Conservation (phyloP, 1,140 invertebrate genomes). For the Bombus waltoni region DNA sequence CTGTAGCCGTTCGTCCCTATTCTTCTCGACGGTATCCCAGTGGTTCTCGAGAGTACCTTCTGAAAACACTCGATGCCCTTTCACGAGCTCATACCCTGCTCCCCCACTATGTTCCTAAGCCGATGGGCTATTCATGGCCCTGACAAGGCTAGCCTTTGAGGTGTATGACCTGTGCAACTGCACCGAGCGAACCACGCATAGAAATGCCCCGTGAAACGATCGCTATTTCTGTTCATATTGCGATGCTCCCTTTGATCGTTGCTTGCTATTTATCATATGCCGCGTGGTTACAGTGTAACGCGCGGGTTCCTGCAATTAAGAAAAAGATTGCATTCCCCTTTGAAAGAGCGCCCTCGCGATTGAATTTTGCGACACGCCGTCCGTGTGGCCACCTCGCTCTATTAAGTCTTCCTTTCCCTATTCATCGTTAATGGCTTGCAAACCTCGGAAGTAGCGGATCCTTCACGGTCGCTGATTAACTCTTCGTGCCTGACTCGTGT, state of each 20-base stretch:
- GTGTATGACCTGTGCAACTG: constrained; percentile 65
- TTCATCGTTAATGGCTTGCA: not conserved
- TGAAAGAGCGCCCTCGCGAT: not conserved
- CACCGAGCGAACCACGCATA: constrained; percentile 39
- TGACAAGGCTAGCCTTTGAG: constrained; percentile 60
- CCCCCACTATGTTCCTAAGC: constrained; percentile 36
- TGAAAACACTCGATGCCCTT: constrained; percentile 61
- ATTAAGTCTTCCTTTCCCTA: not conserved
- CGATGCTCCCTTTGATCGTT: constrained; percentile 35
- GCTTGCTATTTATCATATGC: constrained; percentile 22
- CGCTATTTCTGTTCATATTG: constrained; percentile 41
- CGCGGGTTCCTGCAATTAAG: constrained; percentile 13
- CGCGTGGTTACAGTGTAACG: constrained; percentile 1
- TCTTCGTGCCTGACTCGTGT: not conserved
- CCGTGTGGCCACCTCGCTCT: not conserved
- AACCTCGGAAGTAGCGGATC: not conserved
- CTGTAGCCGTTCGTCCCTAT: constrained; percentile 27
- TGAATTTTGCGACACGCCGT: not conserved
- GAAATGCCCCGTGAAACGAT: constrained; percentile 50
- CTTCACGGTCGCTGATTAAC: constrained; percentile 11
- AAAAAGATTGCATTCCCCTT: not conserved
- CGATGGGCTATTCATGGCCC: constrained; percentile 67
- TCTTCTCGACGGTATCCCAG: constrained; percentile 37
- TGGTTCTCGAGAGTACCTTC: constrained; percentile 29
- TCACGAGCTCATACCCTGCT: constrained; percentile 47